These are phyloP conservation scores for Ceyx erithaca DNA, from an alignment of 2,797 vertebrate species.

Conservation along the genomic window DNA sequence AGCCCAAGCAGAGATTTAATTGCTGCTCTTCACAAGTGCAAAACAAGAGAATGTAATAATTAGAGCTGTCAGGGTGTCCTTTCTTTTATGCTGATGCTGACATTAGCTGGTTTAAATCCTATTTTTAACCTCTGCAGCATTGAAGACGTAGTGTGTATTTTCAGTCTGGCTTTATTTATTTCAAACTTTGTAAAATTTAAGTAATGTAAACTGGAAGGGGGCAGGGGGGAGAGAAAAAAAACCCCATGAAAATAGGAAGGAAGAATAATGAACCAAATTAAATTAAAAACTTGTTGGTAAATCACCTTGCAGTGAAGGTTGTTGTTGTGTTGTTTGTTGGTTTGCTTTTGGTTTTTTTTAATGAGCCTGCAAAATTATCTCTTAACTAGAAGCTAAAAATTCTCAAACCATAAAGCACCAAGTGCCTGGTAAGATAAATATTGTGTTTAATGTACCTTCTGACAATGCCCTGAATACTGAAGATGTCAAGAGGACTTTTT, in stretches of 20 bases:
- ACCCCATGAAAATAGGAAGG: background rate
- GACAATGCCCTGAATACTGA: background rate
- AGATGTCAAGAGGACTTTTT: background rate
- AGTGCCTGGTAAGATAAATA: background rate
- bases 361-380: background rate
- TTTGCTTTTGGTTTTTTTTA: background rate
- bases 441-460: background rate
- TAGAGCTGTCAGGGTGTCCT: slow-evolving; percentile 76
- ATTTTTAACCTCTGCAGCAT: slow-evolving; percentile 73
- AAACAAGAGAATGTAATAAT: slow-evolving; percentile 79
- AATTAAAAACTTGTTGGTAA: background rate
- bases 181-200: slow-evolving; percentile 51
- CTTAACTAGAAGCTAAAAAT: slow-evolving; percentile 8
- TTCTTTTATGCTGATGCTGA: slow-evolving; percentile 69
- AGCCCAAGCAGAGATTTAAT: slow-evolving; percentile 73
- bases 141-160: slow-evolving; percentile 49
- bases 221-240: background rate
- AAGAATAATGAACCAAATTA: background rate
- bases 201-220: background rate
- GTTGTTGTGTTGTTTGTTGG: too few species aligned
- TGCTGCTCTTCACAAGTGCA: slow-evolving; percentile 72
- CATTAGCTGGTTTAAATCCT: slow-evolving; percentile 70
- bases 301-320: background rate
- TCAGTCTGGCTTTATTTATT: slow-evolving; percentile 57
- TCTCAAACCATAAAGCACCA: background rate